phyloP scores from a whole-genome alignment of 2,888 invertebrate genomes.

The Drosophila suboccidentalis region DNA sequence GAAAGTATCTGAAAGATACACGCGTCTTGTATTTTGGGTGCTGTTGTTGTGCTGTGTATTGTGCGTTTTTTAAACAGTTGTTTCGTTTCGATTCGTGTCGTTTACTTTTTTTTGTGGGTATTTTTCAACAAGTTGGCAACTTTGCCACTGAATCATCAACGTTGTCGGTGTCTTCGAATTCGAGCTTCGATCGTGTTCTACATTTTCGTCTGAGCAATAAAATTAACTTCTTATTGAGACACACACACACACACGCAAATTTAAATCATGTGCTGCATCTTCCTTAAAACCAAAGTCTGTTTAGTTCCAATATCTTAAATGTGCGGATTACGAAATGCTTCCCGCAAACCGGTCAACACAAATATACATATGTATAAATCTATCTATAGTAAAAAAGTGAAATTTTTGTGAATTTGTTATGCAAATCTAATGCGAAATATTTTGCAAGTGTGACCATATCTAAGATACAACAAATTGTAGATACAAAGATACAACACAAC shows the following conservation, averaged over 20 bases:
- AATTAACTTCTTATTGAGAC: slow-evolving; percentile 35
- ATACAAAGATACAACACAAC: slow-evolving; percentile 24
- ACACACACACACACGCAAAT: slow-evolving; percentile 10
- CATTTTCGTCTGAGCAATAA: slow-evolving; percentile 38
- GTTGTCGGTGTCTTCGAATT: not conserved
- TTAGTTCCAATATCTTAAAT: slow-evolving; percentile 30
- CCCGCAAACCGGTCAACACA: slow-evolving; percentile 47
- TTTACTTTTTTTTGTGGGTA: slow-evolving; percentile 17
- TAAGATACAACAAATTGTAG: slow-evolving; percentile 24
- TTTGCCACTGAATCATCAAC: slow-evolving; percentile 49
- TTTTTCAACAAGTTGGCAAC: slow-evolving; percentile 10
- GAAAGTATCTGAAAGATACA: slow-evolving; percentile 68
- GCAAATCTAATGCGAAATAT: slow-evolving; percentile 54
- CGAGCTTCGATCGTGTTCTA: slow-evolving; percentile 23
- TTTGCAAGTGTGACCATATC: slow-evolving; percentile 56
- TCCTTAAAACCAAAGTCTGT: slow-evolving; percentile 20
- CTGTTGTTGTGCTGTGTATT: slow-evolving; percentile 30
- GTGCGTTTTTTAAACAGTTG: slow-evolving; percentile 45
- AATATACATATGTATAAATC: slow-evolving; percentile 1
- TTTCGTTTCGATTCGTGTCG: slow-evolving; percentile 15
- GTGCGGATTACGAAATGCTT: slow-evolving; percentile 54
- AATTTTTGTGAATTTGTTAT: slow-evolving; percentile 58
- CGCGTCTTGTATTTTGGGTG: slow-evolving; percentile 40
- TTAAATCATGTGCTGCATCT: slow-evolving; percentile 9
- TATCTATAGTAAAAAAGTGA: slow-evolving; percentile 37